A percentile compares a stretch with the other conserved stretches of the same genome.
Conservation (phyloP, 2,113 vertebrate genomes). For the Crotalus tigris region DNA sequence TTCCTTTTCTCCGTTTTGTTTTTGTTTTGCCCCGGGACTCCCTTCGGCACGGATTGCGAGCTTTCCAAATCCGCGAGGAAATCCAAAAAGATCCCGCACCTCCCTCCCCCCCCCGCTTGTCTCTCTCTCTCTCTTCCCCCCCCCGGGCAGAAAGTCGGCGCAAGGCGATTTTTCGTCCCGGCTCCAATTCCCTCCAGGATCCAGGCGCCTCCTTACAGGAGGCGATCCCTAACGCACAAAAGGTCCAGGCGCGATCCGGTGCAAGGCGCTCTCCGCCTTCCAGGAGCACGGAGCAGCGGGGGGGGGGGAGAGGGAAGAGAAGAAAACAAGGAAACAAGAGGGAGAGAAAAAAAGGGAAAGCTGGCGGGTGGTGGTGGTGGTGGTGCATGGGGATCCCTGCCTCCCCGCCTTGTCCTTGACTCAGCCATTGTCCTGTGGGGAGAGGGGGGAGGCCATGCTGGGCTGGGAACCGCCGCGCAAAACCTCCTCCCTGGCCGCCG, state of each 20-base stretch:
- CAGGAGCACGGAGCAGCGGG: neutral
- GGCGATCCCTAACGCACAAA: neutral
- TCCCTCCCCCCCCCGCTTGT: accelerated
- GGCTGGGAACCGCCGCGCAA: neutral
- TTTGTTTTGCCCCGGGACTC: neutral
- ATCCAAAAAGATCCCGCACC: neutral
- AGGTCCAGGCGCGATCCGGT: neutral
- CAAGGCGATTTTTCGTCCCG: neutral
- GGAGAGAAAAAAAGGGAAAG: neutral
- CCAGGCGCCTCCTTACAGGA: neutral
- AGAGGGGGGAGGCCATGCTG: slow-evolving; percentile 10
- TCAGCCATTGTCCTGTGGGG: slow-evolving; percentile 10
- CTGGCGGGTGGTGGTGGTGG: accelerated
- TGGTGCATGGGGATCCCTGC: neutral
- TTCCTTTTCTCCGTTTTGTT: neutral
- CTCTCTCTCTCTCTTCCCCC: no score
- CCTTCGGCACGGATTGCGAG: neutral
- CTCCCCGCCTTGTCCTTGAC: neutral
- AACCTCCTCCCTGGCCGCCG: neutral
- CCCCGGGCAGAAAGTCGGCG: neutral
- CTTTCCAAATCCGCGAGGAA: neutral
- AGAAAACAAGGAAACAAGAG: neutral
- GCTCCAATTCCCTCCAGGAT: neutral
- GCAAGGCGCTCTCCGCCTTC: neutral
- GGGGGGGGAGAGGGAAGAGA: neutral